These are phyloP conservation scores for Gadopsis marmoratus DNA, from an alignment of 2,797 vertebrate genomes.

Conservation along the genomic window DNA sequence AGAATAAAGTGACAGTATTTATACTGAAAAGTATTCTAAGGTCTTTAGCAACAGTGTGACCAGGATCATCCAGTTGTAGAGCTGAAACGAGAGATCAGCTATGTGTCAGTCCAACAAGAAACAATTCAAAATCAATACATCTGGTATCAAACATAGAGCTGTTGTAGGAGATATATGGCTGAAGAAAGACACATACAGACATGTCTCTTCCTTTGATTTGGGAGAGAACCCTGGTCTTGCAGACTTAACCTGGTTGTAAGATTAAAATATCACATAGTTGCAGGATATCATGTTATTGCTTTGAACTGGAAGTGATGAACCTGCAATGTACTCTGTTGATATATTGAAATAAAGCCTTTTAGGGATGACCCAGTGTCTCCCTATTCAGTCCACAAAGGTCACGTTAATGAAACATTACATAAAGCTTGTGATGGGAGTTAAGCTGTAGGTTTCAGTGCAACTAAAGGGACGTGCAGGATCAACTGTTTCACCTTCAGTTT, in stretches of 20 bases:
- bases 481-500: slow-evolving; percentile 55
- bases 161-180: background rate
- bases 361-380: background rate
- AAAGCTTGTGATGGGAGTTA: slow-evolving; percentile 9
- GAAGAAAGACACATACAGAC: background rate
- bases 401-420: slow-evolving; percentile 20
- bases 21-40: background rate
- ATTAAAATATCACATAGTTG: background rate
- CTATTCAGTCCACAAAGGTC: slow-evolving; percentile 7
- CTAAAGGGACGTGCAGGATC: slow-evolving; percentile 50
- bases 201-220: background rate
- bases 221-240: background rate
- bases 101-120: slow-evolving; percentile 1
- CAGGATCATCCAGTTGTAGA: slow-evolving; percentile 5
- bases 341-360: background rate
- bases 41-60: background rate
- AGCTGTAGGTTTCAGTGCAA: slow-evolving; percentile 44
- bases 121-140: background rate
- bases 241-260: background rate
- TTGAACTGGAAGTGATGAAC: background rate
- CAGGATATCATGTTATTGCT: background rate
- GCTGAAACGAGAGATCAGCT: slow-evolving; percentile 6
- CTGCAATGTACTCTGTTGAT: background rate
- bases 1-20: background rate
- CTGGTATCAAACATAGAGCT: background rate